A percentile compares a stretch with the other conserved stretches of the same genome.
These are phyloP conservation scores for Parotia lawesii DNA, from an alignment of 2,113 vertebrate species.

Conservation along the genomic window DNA sequence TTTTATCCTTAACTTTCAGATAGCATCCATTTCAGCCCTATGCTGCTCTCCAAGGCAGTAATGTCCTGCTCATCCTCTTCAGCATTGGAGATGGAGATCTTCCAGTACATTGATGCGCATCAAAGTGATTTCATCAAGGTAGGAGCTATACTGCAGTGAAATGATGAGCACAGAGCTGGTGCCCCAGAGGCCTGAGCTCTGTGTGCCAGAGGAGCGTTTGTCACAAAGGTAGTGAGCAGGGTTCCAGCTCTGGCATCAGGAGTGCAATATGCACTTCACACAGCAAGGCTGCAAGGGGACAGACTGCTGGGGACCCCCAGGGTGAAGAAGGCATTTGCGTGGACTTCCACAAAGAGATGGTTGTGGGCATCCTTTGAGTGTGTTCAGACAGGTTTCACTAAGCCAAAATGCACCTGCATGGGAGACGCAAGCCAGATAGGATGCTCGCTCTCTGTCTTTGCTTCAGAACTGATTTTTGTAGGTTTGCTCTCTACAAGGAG, in stretches of 20 bases:
- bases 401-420: background rate
- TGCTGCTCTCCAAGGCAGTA: background rate
- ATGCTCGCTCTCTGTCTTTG: background rate
- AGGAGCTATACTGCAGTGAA: background rate
- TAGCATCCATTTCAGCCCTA: background rate
- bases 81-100: background rate
- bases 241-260: background rate
- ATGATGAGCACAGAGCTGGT: background rate
- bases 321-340: background rate
- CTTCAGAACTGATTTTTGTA: background rate
- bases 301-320: background rate
- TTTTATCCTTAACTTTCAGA: conserved; percentile 9
- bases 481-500: background rate
- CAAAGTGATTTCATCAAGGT: conserved; percentile 69
- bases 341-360: background rate
- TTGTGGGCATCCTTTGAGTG: background rate
- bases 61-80: background rate
- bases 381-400: background rate
- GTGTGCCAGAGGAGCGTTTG: rapidly evolving
- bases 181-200: background rate
- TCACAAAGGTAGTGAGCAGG: background rate
- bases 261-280: background rate
- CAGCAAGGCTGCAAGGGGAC: background rate
- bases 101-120: conserved; percentile 65
- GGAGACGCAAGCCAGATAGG: background rate